Conservation (phyloP, 2,113 vertebrate genomes). For the Vimba vimba region DNA sequence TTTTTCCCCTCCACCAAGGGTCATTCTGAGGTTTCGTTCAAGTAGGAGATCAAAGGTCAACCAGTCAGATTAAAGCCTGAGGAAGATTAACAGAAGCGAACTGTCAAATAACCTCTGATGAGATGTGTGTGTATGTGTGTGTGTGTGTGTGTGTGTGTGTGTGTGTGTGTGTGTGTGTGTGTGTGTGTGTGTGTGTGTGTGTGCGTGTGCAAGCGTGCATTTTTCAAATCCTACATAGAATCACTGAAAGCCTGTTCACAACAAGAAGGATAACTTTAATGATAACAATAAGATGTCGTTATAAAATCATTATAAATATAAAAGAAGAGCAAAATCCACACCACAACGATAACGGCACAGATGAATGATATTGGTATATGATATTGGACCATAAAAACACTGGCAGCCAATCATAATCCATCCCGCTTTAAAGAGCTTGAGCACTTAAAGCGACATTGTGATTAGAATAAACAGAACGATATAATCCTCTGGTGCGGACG, state of each 20-base stretch:
- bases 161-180: conserved; percentile 20
- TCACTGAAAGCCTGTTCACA: neutral
- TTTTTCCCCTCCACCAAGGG: neutral
- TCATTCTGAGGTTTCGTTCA: conserved; percentile 11
- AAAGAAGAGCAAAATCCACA: too few relatives aligned
- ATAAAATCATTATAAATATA: too few relatives aligned
- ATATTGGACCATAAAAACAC: too few relatives aligned
- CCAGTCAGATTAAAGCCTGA: conserved; percentile 39
- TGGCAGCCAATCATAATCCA: too few relatives aligned
- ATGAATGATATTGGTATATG: too few relatives aligned
- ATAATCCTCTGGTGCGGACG: too few relatives aligned
- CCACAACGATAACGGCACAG: too few relatives aligned
- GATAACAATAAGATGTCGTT: too few relatives aligned
- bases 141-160: conserved; percentile 10
- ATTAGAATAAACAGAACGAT: too few relatives aligned
- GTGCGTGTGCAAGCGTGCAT: conserved; percentile 21
- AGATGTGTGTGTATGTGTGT: conserved; percentile 19
- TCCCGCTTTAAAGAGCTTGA: too few relatives aligned
- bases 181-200: conserved; percentile 22
- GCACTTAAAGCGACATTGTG: too few relatives aligned
- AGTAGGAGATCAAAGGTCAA: conserved; percentile 33
- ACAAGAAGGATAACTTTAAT: too few relatives aligned
- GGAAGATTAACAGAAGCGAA: conserved; percentile 27
- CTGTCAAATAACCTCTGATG: conserved; percentile 41
- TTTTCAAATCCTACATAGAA: neutral